Percentiles rank a stretch among this genome's conserved stretches.
These are phyloP conservation scores for Spilogale gracilis DNA, from an alignment of 2,113 vertebrate species.

Conservation along the genomic window DNA sequence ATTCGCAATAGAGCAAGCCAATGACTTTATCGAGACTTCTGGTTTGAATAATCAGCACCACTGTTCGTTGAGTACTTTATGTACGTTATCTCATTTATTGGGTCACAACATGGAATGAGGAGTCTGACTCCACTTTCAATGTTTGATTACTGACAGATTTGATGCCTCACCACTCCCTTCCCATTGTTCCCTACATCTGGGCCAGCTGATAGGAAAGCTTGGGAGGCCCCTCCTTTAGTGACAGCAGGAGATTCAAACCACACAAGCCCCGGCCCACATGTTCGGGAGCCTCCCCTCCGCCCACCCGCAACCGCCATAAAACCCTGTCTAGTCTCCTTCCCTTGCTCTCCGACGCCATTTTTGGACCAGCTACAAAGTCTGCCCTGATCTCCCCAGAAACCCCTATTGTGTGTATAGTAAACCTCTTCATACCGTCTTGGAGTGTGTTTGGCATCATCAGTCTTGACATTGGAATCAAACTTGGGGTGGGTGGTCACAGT, in stretches of 20 bases:
- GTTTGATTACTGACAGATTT: neutral
- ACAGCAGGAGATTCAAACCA: neutral
- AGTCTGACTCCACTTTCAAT: neutral
- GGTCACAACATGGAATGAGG: neutral
- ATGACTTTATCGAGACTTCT: neutral
- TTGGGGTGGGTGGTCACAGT: neutral
- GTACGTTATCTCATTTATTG: constrained; percentile 20
- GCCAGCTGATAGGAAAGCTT: constrained; percentile 47
- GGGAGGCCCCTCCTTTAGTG: neutral
- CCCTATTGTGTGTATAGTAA: neutral
- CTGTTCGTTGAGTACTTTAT: neutral
- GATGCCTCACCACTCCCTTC: neutral
- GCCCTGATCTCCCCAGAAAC: neutral
- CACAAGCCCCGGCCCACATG: neutral
- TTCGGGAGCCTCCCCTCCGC: neutral
- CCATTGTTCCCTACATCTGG: neutral
- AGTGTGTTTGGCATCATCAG: neutral
- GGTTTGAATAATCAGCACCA: neutral
- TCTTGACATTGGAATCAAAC: neutral
- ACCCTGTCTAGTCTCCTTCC: neutral
- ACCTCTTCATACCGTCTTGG: neutral
- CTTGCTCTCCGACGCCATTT: neutral
- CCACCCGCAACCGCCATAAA: neutral
- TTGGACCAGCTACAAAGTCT: neutral
- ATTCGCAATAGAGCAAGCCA: neutral